A percentile compares a stretch with the other conserved stretches of the same genome.
Evolutionary conservation across 1,140 invertebrate species (phyloP).

Genomic region (Cylas formicarius): DNA sequence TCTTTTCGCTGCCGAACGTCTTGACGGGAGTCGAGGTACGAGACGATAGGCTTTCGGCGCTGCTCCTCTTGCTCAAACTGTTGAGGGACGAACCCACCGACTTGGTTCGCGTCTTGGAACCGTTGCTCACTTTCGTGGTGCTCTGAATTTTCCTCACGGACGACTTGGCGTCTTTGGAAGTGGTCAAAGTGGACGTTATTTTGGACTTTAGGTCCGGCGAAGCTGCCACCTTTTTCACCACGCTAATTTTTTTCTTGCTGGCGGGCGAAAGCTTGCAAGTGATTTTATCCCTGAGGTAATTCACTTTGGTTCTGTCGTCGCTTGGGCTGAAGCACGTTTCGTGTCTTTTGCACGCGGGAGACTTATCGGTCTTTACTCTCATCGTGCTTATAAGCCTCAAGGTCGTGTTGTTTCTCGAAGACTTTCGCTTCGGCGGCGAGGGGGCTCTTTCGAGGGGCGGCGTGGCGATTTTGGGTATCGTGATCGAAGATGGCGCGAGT

Average conservation of each 20-base stretch:
- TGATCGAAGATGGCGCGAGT: conserved; percentile 46
- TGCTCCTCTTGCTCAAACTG: conserved; percentile 16
- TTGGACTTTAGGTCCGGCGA: conserved; percentile 34
- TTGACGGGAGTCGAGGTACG: conserved; percentile 42
- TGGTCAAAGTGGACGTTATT: conserved; percentile 27
- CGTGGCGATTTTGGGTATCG: conserved; percentile 13
- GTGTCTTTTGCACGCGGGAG: conserved; percentile 42
- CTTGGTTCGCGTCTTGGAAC: conserved; percentile 5
- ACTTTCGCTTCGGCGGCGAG: conserved; percentile 62
- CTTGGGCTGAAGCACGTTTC: conserved; percentile 50
- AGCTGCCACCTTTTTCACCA: conserved; percentile 41
- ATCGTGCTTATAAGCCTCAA: conserved; percentile 56
- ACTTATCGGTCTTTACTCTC: conserved; percentile 33
- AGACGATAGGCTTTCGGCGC: conserved; percentile 19
- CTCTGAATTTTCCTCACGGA: conserved; percentile 25
- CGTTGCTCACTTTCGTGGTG: conserved; percentile 25
- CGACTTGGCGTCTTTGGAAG: conserved; percentile 25
- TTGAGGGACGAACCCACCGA: conserved; percentile 13
- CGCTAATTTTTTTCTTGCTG: conserved; percentile 41
- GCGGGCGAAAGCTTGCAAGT: conserved; percentile 49
- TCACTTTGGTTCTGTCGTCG: conserved; percentile 46
- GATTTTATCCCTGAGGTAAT: conserved; percentile 52
- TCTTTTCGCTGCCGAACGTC: conserved; percentile 40
- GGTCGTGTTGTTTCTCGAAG: conserved; percentile 65
- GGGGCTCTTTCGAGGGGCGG: conserved; percentile 28